Evolutionary conservation across 2,797 vertebrate genomes (phyloP), one percentile per base, ranked within the genome.

Genomic region (Molossus alvarezi): DNA sequence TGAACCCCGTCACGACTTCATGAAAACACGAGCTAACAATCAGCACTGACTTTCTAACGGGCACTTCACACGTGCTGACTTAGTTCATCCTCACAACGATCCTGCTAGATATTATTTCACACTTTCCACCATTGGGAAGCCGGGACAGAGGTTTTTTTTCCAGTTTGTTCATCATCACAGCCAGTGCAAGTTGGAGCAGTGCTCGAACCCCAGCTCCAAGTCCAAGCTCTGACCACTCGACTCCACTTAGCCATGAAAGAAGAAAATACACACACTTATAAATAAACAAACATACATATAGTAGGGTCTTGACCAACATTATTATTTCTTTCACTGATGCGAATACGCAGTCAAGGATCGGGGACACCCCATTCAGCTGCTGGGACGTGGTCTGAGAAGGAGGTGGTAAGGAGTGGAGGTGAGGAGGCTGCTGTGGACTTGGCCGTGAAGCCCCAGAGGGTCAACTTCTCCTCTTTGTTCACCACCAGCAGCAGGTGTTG

Each of bases 161-260:
- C 25, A 41, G 27, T 55, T 71, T 60, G 12, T 20, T 73, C 75
- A 51, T 48, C 23, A 37, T 88, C 37, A 92, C 3, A 80, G 25
- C 29, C 45, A 86, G 3, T 37, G 89, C 95, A 73, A 2, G 10
- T 12, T 64, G 6, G 53, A 58, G 11, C 23, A 85, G 62, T n/a
- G 90, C 37, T 95, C 45, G 88, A 82, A 93, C 76, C 23, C 45
- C 29, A 65, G 69, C 14, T 95, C 21, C 48, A 20, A 14, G 67
- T 85, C 62, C 14, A 79, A 94, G 41, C 3, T 87, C 81, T 92
- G 48, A 80, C 29, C 55, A 55, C 29, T 21, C 76, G 37, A 58
- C 21, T 69, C 37, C 18, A 67, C 25, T 92, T 72, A 90, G 25
- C 62, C 77, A 65, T 37, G 45, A 93, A 10, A 79, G 51, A 91